Percentiles rank a stretch among this genome's conserved stretches.
phyloP scores from a whole-genome alignment of 2,888 invertebrate species.

The Chorisops tibialis region DNA sequence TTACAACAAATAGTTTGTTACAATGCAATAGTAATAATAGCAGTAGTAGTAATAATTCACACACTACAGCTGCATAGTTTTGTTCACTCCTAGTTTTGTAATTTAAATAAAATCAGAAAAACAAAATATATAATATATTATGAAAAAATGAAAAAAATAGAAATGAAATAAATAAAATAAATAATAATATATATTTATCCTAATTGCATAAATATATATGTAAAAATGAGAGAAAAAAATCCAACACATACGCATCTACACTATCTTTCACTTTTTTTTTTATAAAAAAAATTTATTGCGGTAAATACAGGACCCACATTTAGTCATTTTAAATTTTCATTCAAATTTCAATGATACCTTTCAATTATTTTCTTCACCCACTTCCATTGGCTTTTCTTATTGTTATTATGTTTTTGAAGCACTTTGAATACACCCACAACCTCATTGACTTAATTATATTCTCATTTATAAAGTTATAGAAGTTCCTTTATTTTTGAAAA shows the following conservation, averaged over 20 bases:
- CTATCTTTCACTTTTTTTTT: no score
- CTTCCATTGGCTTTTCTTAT: no score
- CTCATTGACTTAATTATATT: no score
- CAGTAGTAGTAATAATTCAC: constrained; percentile 39
- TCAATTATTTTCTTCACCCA: no score
- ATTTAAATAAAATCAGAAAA: neutral
- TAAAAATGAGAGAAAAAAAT: neutral
- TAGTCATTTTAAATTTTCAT: no score
- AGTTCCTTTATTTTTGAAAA: no score
- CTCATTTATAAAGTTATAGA: no score
- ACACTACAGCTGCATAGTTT: constrained; percentile 49
- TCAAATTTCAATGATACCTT: no score
- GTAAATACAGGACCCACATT: neutral
- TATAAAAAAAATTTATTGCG: no score
- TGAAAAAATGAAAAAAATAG: neutral
- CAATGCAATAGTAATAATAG: constrained; percentile 49
- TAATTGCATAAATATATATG: neutral
- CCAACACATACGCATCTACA: no score
- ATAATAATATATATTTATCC: neutral
- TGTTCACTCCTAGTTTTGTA: constrained; percentile 27
- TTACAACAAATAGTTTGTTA: constrained; percentile 41
- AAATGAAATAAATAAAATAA: neutral
- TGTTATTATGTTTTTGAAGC: no score
- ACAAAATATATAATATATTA: constrained; percentile 8
- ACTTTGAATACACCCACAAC: no score